These are phyloP conservation scores for Phyllotreta cruciferae DNA, from an alignment of 2,888 invertebrate genomes.

Conservation along the genomic window DNA sequence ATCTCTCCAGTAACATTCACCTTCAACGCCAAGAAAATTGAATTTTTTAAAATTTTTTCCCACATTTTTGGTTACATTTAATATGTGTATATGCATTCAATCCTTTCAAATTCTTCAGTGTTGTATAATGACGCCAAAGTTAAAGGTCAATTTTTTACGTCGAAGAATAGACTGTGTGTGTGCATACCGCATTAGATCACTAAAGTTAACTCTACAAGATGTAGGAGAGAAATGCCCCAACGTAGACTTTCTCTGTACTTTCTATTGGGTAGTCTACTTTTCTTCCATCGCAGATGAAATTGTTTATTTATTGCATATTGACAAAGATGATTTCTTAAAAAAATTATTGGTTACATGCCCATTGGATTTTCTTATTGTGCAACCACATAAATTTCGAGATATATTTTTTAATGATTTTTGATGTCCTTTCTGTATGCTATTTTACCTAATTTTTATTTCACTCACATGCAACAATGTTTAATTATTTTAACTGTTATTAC, in stretches of 20 bases:
- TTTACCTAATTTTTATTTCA: too few relatives aligned
- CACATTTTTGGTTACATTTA: neutral
- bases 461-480: too few relatives aligned
- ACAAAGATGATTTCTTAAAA: neutral
- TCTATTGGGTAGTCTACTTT: conserved; percentile 6
- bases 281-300: neutral
- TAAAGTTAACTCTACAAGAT: conserved; percentile 1
- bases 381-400: too few relatives aligned
- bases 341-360: too few relatives aligned
- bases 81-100: neutral
- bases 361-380: too few relatives aligned
- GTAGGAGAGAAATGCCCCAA: conserved; percentile 17
- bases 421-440: too few relatives aligned
- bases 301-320: conserved; percentile 1
- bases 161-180: conserved; percentile 9
- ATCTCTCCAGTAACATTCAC: too few relatives aligned
- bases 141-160: conserved; percentile 25
- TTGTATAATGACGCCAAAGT: conserved; percentile 20
- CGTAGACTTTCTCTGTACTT: conserved; percentile 26
- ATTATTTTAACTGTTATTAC: too few relatives aligned
- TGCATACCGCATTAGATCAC: conserved; percentile 18
- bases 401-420: too few relatives aligned
- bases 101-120: conserved; percentile 13
- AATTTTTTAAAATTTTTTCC: too few relatives aligned
- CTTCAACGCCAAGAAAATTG: neutral